phyloP scores from a whole-genome alignment of 2,797 vertebrate genomes.

The Staurois parvus region DNA sequence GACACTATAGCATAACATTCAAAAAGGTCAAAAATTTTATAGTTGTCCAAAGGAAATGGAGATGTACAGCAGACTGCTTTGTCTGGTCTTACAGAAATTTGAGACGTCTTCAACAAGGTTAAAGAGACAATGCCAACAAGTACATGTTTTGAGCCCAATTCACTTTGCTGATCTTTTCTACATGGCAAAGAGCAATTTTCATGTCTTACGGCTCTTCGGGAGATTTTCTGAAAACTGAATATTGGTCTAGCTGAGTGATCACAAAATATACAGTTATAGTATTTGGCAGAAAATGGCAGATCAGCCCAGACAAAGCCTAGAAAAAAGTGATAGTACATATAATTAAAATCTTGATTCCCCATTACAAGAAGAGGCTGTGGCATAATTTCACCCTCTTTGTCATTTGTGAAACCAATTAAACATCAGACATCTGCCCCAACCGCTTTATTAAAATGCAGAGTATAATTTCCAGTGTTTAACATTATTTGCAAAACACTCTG shows the following conservation, averaged over 20 bases:
- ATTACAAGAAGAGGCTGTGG: conserved; percentile 53
- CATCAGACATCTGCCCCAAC: conserved; percentile 56
- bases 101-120: conserved; percentile 76
- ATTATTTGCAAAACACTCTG: conserved; percentile 59
- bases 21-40: conserved; percentile 79
- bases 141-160: conserved; percentile 59
- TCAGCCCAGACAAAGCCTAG: conserved; percentile 34
- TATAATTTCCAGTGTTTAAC: conserved; percentile 54
- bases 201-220: conserved; percentile 1
- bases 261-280: conserved; percentile 36
- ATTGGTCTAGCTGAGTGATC: conserved; percentile 35
- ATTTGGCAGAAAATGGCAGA: conserved; percentile 35
- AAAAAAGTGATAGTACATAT: conserved; percentile 52
- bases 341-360: conserved; percentile 57
- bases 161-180: conserved; percentile 35
- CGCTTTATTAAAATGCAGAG: conserved; percentile 56
- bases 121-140: conserved; percentile 65
- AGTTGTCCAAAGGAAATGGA: conserved; percentile 80
- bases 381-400: conserved; percentile 59
- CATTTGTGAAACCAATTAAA: conserved; percentile 61
- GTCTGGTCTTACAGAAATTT: conserved; percentile 76
- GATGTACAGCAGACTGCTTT: conserved; percentile 76
- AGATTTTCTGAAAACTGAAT: conserved; percentile 34
- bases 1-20: conserved; percentile 81
- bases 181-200: conserved; percentile 45